Base-by-base conservation (phyloP, 2,113 vertebrate species). In the Cephalopterus ornatus region DNA sequence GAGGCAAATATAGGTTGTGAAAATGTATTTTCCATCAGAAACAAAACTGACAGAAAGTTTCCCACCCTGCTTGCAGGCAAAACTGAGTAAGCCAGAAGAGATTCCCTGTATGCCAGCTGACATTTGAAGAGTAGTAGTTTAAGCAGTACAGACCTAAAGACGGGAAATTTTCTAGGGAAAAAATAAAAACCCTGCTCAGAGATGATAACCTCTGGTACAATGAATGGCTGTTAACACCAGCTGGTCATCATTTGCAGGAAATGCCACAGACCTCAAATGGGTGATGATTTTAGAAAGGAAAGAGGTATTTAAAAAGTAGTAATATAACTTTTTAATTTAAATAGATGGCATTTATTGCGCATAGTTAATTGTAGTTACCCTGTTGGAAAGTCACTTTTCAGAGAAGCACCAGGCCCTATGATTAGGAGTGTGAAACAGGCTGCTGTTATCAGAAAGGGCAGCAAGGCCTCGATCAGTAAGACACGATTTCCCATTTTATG, bases 21-120 rank as follows among this genome's bases (percentile, higher is more conserved):
- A 81, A 92, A 93, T 41, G 8, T 83, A 39, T 92, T 87, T 94
- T 89, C 44, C 7, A 12, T 53, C 21, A 92, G 66, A 89, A 96
- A 93, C 11, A 88, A 80, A 91, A 78, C 53, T 58, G 79, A 90
- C 59, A 86, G 73, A 65, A 78, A 68, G 47, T 20, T 94, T 92
- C 80, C 70, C 66, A 93, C 26, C 53, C 58, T 75, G 23, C 41
- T 53, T 12, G 2, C 44, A 78, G 52, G 76, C 58, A 58, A 91
- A 94, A 71, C 79, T 18, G 37, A 78, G 61, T 68, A 91, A 94
- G 37, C 33, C 71, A 80, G 83, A 88, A 92, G 12, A 94, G 41
- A 56, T 84, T n/a, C 33, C 65, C 47, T 84, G 26, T 42, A 33
- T 65, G 80, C 72, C 73, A 87, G 35, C 11, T 85, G 65, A 78